Evolutionary conservation across 2,888 invertebrate species (phyloP), one percentile per base, ranked within the genome.

Genomic region (Microctonus hyperodae): DNA sequence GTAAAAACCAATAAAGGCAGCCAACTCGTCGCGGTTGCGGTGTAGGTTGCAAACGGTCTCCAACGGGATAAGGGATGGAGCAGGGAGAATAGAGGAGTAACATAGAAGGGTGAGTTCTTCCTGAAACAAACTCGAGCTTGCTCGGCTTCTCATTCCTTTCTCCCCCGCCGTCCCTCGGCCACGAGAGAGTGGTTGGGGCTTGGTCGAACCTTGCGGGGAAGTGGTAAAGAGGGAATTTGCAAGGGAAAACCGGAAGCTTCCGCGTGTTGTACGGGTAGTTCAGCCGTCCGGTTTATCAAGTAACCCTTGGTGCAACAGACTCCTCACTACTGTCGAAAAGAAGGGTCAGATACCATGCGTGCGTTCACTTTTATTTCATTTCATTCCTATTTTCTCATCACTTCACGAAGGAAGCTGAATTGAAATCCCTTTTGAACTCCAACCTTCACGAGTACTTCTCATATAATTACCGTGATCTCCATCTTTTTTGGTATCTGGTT

Each of bases 1-100:
- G 77, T 78, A 78, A 81, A 81, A 82, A 82, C 81, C 80, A 81
- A 81, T 81, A 81, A 81, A 81, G 79, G 78, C 74, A 75, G 77
- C 58, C 56, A 44, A 58, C 64, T 58, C 62, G 53, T 67, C 63
- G 78, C 73, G 78, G 79, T 76, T 79, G 76, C 74, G 79, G 77
- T 77, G 72, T 66, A 75, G 76, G 74, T 75, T 76, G 75, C 73
- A 74, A 68, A 70, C 59, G 60, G 48, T 51, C 51, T 67, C 57
- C 66, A 61, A 48, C 65, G 23, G 64, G 56, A 58, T 64, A 57
- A 64, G 61, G 57, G 55, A 57, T 53, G 44, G 50, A 56, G 56
- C 16, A 56, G 37, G 25, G 50, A 28, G 37, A 62, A 48, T 23
- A 64, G 63, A 61, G n/a, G 53, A 63, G 61, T 25, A 51, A 58